Conservation (phyloP, 2,888 invertebrate genomes). For the Acanthosepion pharaonis region DNA sequence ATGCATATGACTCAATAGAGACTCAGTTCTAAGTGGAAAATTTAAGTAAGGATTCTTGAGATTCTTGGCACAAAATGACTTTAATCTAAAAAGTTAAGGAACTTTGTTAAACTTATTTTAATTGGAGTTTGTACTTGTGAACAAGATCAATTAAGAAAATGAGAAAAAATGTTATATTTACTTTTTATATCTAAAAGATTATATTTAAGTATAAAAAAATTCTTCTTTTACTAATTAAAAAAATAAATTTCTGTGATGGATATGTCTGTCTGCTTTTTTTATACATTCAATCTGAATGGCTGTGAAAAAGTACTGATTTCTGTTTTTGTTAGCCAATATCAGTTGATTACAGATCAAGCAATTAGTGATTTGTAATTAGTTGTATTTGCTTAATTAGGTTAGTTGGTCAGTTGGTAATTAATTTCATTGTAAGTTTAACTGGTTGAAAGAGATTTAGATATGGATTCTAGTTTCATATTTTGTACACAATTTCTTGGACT, state of each 20-base stretch:
- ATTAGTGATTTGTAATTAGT: constrained; percentile 14
- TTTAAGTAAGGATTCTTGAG: too few relatives aligned
- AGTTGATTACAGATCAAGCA: neutral
- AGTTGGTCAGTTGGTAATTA: neutral
- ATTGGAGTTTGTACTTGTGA: too few relatives aligned
- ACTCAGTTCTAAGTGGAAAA: too few relatives aligned
- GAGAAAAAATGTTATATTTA: too few relatives aligned
- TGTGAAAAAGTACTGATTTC: neutral
- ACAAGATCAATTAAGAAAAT: too few relatives aligned
- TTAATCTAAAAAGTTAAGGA: too few relatives aligned
- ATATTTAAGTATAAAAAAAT: too few relatives aligned
- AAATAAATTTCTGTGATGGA: neutral
- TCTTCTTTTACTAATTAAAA: neutral
- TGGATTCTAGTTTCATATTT: neutral
- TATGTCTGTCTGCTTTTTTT: neutral
- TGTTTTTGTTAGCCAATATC: neutral
- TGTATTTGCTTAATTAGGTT: neutral
- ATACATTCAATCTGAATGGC: neutral
- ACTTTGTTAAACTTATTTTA: too few relatives aligned
- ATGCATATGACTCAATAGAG: too few relatives aligned
- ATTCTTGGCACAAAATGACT: too few relatives aligned
- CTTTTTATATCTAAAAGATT: too few relatives aligned
- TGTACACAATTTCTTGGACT: neutral
- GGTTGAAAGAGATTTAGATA: neutral
- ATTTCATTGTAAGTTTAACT: neutral